These are phyloP conservation scores for Silurus meridionalis DNA, from an alignment of 2,113 vertebrate genomes.

Conservation along the genomic window DNA sequence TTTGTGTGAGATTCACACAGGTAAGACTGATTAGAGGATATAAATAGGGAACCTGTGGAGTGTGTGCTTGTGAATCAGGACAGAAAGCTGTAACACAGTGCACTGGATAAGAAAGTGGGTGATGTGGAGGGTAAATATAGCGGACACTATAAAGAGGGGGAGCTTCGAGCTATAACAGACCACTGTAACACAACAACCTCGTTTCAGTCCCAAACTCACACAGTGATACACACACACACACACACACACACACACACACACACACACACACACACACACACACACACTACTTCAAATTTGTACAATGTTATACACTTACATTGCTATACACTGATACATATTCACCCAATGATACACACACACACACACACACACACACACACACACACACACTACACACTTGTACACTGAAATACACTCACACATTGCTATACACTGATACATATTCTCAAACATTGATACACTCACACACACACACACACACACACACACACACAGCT, in stretches of 20 bases:
- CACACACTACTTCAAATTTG: too few species aligned
- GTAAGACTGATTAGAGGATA: background rate
- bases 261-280: background rate
- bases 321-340: too few species aligned
- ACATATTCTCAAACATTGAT: background rate
- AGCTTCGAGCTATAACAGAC: background rate
- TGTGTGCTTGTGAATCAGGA: background rate
- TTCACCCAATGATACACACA: background rate
- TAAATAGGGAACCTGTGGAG: background rate
- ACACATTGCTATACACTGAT: too few species aligned
- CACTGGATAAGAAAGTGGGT: conserved; percentile 1
- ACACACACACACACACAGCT: background rate
- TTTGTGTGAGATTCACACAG: background rate
- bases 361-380: too few species aligned
- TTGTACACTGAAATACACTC: too few species aligned
- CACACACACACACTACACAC: too few species aligned
- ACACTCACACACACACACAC: background rate
- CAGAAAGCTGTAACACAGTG: background rate
- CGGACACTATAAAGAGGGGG: background rate
- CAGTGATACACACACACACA: too few species aligned
- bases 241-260: background rate
- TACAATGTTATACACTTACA: background rate
- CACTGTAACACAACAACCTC: background rate
- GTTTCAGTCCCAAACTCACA: background rate
- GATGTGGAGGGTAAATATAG: background rate